phyloP scores from a whole-genome alignment of 2,113 vertebrate genomes.

The Ginglymostoma cirratum region DNA sequence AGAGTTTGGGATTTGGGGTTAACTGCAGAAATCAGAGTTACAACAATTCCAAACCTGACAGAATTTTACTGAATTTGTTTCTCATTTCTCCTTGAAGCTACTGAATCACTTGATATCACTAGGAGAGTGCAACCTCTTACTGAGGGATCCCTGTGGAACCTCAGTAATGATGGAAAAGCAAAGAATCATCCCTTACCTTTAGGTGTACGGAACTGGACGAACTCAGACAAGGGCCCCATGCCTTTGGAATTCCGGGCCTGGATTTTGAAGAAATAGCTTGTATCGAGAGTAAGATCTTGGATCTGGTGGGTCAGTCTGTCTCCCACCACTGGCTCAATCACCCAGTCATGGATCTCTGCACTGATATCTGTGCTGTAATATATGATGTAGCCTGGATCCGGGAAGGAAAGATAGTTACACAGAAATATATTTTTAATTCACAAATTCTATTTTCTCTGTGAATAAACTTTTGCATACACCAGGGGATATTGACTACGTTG shows the following conservation, averaged over 20 bases:
- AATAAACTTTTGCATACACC: background rate
- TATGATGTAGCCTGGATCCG: conserved; percentile 85
- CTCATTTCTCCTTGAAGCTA: background rate
- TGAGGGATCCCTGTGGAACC: background rate
- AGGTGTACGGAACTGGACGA: conserved; percentile 90
- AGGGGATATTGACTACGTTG: background rate
- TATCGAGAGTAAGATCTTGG: conserved; percentile 92
- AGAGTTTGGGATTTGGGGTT: background rate
- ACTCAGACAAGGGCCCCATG: conserved; percentile 96
- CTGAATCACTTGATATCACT: background rate
- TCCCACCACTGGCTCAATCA: conserved; percentile 91
- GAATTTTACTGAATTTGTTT: background rate
- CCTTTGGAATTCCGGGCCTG: conserved; percentile 97
- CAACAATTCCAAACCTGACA: background rate
- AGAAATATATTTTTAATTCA: background rate
- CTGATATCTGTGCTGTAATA: conserved; percentile 97
- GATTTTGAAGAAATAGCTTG: conserved; percentile 95
- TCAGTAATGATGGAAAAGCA: background rate
- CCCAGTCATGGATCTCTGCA: conserved; percentile 94
- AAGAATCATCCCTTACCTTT: conserved; percentile 65
- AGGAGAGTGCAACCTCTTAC: background rate
- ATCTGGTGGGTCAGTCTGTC: conserved; percentile 96
- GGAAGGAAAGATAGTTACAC: background rate
- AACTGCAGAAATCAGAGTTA: background rate
- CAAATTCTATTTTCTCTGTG: background rate